Conservation (phyloP, 2,888 invertebrate genomes). For the Lottia scabra region DNA sequence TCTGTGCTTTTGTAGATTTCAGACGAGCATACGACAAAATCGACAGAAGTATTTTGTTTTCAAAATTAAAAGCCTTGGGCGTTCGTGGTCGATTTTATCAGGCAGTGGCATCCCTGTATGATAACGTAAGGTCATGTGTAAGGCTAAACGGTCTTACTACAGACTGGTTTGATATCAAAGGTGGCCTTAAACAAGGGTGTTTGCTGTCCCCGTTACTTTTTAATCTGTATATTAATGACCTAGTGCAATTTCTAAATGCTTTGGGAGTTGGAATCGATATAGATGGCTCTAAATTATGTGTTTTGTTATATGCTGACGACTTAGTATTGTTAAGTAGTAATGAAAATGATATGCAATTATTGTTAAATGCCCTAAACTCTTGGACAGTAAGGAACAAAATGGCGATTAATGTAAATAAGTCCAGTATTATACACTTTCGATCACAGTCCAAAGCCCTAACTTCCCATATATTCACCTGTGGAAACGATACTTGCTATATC, state of each 20-base stretch:
- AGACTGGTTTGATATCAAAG: slow-evolving; percentile 6
- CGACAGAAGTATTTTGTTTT: not conserved
- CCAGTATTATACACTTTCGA: slow-evolving; percentile 33
- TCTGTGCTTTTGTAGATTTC: slow-evolving; percentile 8
- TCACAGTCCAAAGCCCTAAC: slow-evolving; percentile 5
- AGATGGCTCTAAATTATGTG: slow-evolving; percentile 20
- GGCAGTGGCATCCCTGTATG: slow-evolving; percentile 3
- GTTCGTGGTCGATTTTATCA: not conserved
- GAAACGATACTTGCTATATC: slow-evolving; percentile 6
- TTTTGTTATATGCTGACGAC: slow-evolving; percentile 31
- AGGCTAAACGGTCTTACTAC: slow-evolving; percentile 6
- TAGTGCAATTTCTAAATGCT: slow-evolving; percentile 19
- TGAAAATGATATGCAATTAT: slow-evolving; percentile 23
- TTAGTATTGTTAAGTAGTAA: slow-evolving; percentile 27
- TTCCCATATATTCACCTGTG: slow-evolving; percentile 22
- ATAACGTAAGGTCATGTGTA: slow-evolving; percentile 9
- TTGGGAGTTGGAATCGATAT: slow-evolving; percentile 22
- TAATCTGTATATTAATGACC: slow-evolving; percentile 29
- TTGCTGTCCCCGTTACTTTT: slow-evolving; percentile 29
- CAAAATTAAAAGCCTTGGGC: not conserved
- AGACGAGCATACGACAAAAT: slow-evolving; percentile 7
- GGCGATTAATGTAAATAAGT: slow-evolving; percentile 27
- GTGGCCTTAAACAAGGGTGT: slow-evolving; percentile 19
- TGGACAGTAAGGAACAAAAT: slow-evolving; percentile 30
- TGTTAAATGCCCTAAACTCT: slow-evolving; percentile 21